phyloP scores from a whole-genome alignment of 2,888 invertebrate genomes.

The Drosophila histrio region DNA sequence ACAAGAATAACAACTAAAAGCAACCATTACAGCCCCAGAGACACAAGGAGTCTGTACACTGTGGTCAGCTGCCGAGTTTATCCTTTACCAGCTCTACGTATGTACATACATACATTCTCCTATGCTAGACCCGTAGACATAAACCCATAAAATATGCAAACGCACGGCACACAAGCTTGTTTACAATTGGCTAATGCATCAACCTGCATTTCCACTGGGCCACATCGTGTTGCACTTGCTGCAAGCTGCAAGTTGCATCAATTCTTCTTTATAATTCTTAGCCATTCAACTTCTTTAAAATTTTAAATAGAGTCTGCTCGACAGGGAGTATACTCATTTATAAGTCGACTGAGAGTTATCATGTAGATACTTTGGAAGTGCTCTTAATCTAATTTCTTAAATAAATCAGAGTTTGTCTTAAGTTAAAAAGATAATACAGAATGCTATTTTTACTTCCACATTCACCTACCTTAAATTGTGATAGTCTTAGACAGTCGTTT shows the following conservation, averaged over 20 bases:
- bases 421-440: too few species aligned
- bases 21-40: conserved; percentile 28
- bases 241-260: background rate
- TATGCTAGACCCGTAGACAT: conserved; percentile 1
- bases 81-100: background rate
- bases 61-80: conserved; percentile 30
- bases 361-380: too few species aligned
- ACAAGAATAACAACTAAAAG: conserved; percentile 31
- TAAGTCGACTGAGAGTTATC: too few species aligned
- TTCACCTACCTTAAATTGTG: too few species aligned
- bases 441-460: too few species aligned
- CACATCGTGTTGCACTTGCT: conserved; percentile 11
- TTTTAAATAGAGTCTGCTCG: background rate
- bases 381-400: too few species aligned
- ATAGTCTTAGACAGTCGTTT: too few species aligned
- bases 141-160: conserved; percentile 64
- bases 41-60: conserved; percentile 17
- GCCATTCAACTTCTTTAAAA: background rate
- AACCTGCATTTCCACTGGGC: conserved; percentile 7
- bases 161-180: conserved; percentile 50
- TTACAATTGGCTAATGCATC: conserved; percentile 37
- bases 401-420: too few species aligned
- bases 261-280: too few species aligned
- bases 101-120: conserved; percentile 5
- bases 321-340: background rate